phyloP scores from a whole-genome alignment of 2,888 invertebrate species.

The Physocephala rufipes region DNA sequence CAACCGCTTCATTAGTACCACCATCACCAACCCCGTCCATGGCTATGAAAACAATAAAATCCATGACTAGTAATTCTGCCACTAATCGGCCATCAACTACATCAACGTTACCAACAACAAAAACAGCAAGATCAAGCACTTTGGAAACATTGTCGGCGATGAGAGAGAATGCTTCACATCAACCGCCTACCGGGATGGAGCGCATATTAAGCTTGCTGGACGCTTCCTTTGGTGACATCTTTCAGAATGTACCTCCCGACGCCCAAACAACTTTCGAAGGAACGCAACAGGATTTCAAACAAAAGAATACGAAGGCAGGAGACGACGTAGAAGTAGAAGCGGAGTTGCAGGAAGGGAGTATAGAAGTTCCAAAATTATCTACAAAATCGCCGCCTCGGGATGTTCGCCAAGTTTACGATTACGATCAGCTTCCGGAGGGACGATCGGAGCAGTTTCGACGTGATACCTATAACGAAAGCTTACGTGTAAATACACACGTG shows the following conservation, averaged over 20 bases:
- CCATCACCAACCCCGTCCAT: conserved; percentile 21
- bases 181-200: conserved; percentile 54
- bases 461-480: conserved; percentile 28
- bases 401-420: conserved; percentile 63
- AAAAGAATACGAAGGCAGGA: conserved; percentile 49
- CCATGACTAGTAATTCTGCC: background rate
- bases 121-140: conserved; percentile 15
- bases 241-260: conserved; percentile 52
- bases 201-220: conserved; percentile 62
- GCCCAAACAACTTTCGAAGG: conserved; percentile 35
- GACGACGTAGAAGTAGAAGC: conserved; percentile 47
- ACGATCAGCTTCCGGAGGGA: conserved; percentile 63
- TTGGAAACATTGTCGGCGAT: background rate
- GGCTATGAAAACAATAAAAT: background rate
- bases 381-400: conserved; percentile 56
- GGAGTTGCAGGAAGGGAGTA: conserved; percentile 40
- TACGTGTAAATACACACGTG: background rate
- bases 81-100: background rate
- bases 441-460: conserved; percentile 44
- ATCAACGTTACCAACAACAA: conserved; percentile 20
- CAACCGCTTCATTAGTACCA: background rate
- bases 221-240: conserved; percentile 57
- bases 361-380: conserved; percentile 31
- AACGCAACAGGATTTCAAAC: conserved; percentile 49
- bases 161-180: conserved; percentile 8